Base-by-base conservation (phyloP, 2,113 vertebrate species). In the Chloropsis cyanopogon region DNA sequence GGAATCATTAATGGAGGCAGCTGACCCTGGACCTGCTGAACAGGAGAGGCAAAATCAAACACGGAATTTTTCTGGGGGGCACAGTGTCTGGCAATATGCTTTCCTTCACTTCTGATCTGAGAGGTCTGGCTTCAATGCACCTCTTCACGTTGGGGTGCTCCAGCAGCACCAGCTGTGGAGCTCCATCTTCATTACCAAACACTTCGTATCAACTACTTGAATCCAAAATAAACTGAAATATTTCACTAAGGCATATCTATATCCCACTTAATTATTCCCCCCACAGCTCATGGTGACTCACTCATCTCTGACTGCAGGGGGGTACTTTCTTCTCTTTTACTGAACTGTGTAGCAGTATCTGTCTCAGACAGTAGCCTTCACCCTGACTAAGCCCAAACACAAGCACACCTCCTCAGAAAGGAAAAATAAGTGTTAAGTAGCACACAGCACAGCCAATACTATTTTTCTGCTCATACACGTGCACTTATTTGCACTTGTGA, bases 1-100 rank as follows among this genome's bases (percentile, higher is more conserved):
- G 99, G 99, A 92, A 99, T 99, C 99, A 99, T 99, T 97, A 99
- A 97, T 50, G 99, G 99, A 77, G 99, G 99, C 96, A 99, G 98
- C 95, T 99, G 99, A 98, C 99, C 99, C 98, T 99, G 99, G 98
- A 99, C 99, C 99, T 99, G 99, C 98, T 99, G 98, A 97, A 98
- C 97, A 95, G 85, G 94, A 98, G 95, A 98, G 63, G 97, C 83
- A 92, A 95, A 97, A 98, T 97, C 97, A 98, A 98, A 97, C 96
- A 71, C 69, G 87, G 94, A 94, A 96, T 94, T 94, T 95, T 92
- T 87, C 26, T 21, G 7, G 16, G 31, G 42, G 57, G 57, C 14
- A 86, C 65, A 49, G 23, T 18, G 39, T 37, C 73, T 88, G 46
- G 37, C 46, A 57, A 63, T 12, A n/a, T 14, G 22, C 28, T 59